These are phyloP conservation scores for Clunio marinus DNA, from an alignment of 2,888 invertebrate species.

Conservation along the genomic window DNA sequence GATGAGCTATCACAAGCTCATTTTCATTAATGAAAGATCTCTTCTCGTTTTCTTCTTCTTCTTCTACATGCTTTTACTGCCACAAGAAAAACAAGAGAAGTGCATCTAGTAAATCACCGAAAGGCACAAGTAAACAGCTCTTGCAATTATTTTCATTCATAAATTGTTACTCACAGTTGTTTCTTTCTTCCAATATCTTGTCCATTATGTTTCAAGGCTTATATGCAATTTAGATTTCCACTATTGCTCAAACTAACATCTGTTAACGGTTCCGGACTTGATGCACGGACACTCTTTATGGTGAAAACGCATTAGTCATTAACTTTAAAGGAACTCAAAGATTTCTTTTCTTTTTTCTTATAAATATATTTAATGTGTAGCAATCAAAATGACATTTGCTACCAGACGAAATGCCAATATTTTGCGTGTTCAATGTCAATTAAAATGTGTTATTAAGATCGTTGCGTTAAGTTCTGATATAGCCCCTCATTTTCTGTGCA, in stretches of 20 bases:
- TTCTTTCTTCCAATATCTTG: neutral
- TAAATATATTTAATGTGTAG: neutral
- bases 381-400: neutral
- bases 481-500: too few relatives aligned
- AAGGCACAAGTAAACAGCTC: constrained; percentile 1
- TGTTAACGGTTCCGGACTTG: constrained; percentile 15
- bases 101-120: constrained; percentile 20
- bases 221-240: constrained; percentile 11
- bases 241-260: neutral
- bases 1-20: constrained; percentile 24
- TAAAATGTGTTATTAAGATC: too few relatives aligned
- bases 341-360: too few relatives aligned
- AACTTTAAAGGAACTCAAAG: neutral
- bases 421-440: constrained; percentile 6
- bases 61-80: too few relatives aligned
- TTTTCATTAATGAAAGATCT: constrained; percentile 21
- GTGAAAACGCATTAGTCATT: neutral
- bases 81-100: neutral
- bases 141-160: constrained; percentile 25
- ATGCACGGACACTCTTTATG: neutral
- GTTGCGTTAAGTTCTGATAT: too few relatives aligned
- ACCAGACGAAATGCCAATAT: too few relatives aligned
- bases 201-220: constrained; percentile 18
- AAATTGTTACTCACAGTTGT: constrained; percentile 23
- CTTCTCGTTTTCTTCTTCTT: neutral